Evolutionary conservation across 37 sponge, comb jelly and placozoan genomes (phyloP), one percentile per base, ranked within the genome.

Genomic region (Beroe forskalii): DNA sequence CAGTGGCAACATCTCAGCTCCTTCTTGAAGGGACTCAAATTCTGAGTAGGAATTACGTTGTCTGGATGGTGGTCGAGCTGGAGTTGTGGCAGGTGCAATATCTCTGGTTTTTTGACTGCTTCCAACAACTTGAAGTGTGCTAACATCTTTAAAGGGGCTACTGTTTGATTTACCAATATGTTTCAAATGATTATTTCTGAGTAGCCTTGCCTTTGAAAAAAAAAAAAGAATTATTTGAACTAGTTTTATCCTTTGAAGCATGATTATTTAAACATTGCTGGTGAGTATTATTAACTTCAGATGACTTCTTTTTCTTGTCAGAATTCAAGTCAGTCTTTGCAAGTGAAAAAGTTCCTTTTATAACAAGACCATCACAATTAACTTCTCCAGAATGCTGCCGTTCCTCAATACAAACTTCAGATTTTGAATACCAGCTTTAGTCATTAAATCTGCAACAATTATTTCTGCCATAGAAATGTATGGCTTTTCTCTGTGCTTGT

Each of bases 401-500:
- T 37, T 80, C 86, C 20, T 80, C 86, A 28, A 80, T 90, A 62
- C 66, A 90, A 28, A 62, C 64, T 62, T 90, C 90, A 90, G 67
- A 30, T 66, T 90, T 30, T 48, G 62, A 4, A 62, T 48, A 62
- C 67, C 35, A 20, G 86, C 86, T 48, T 80, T 80, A 23, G 44
- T 38, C 30, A 80, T 80, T 25, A 80, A 27, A 80, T 80, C 86
- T 28, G 86, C 86, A 38, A 80, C 86, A 80, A 80, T 80, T 27
- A 80, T 80, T 38, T 80, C 86, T 38, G 86, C 86, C 86, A 80
- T 80, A 42, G 86, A 80, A 44, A n/a, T 60, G 36, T 33, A 89
- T 19, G 40, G 76, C 4, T 43, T 41, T 61, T 28, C 69, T 28
- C 55, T 0, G 42, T 94, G 94, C 92, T 93, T 96, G 61, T 96